Base-by-base conservation (phyloP, 2,113 vertebrate species). In the Chiloscyllium plagiosum region DNA sequence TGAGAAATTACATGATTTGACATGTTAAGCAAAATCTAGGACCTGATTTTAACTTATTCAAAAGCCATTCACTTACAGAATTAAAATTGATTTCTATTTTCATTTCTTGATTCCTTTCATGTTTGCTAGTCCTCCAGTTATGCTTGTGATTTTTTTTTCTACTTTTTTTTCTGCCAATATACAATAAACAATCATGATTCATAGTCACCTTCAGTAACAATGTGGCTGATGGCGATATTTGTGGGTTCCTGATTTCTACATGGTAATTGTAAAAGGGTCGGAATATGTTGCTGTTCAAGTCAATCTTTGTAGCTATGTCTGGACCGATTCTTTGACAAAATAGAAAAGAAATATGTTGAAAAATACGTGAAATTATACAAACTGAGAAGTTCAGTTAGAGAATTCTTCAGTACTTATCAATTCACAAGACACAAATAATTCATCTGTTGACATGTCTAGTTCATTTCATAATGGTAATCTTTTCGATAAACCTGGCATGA, bases 211-310 rank as follows among this genome's bases (percentile, higher is more conserved):
- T 97, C 15, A 97, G 68, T 24, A 97, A 90, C 26, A 97, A 96
- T 10, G 96, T 96, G 50, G 96, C 96, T 26, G 96, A 96, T 0
- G 97, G 96, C 3, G 96, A 42, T 83, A 97, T 65, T 2, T n/a
- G 66, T 20, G 83, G 96, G 56, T 93, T 68, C 61, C 95, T 86
- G 89, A 97, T 95, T 96, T 96, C 95, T 12, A 96, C 47, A 0
- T 87, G 95, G 66, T 96, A 96, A 78, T 95, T 96, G 92, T 96
- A 97, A 83, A 95, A 24, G 0, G 96, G 96, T 17, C 96, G 95
- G 72, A 96, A 96, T 52, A 97, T 96, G 95, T 96, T 96, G 94
- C 96, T 97, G 94, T 96, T 95, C 72, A 97, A 72, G 68, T 97
- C 97, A 24, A 96, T 96, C 20, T 69, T 92, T 17, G 96, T 96